phyloP scores from a whole-genome alignment of 2,888 invertebrate species.

The Dolomedes plantarius region DNA sequence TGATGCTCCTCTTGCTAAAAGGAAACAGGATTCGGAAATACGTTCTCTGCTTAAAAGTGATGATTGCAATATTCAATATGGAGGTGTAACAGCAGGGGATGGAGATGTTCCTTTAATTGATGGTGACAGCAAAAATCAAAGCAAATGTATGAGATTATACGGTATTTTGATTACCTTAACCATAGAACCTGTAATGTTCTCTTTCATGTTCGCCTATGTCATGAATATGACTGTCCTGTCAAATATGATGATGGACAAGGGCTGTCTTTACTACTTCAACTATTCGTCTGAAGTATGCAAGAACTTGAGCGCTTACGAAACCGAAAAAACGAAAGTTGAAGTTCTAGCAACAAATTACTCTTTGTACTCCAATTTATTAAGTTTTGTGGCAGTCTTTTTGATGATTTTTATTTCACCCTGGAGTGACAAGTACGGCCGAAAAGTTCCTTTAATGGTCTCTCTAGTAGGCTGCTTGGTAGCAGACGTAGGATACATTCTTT shows the following conservation, averaged over 20 bases:
- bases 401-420: slow-evolving; percentile 62
- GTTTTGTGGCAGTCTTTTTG: slow-evolving; percentile 27
- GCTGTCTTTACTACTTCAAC: slow-evolving; percentile 33
- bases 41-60: slow-evolving; percentile 19
- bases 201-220: slow-evolving; percentile 31
- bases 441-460: slow-evolving; percentile 25
- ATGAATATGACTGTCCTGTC: slow-evolving; percentile 30
- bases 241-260: slow-evolving; percentile 63
- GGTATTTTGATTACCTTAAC: slow-evolving; percentile 19
- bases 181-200: slow-evolving; percentile 51
- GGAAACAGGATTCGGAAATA: background rate
- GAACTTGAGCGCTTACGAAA: slow-evolving; percentile 22
- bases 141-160: background rate
- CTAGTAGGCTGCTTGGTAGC: slow-evolving; percentile 3
- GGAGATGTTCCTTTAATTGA: slow-evolving; percentile 20
- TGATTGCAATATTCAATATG: slow-evolving; percentile 30
- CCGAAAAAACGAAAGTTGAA: slow-evolving; percentile 35
- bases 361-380: slow-evolving; percentile 26
- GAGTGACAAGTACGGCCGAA: slow-evolving; percentile 64
- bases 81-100: background rate
- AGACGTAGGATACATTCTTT: slow-evolving; percentile 26
- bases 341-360: slow-evolving; percentile 36
- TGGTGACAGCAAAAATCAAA: background rate
- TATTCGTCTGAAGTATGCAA: slow-evolving; percentile 35
- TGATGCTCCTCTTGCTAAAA: background rate